Base-by-base conservation (phyloP, 2,797 vertebrate species). In the Sardinella longiceps region DNA sequence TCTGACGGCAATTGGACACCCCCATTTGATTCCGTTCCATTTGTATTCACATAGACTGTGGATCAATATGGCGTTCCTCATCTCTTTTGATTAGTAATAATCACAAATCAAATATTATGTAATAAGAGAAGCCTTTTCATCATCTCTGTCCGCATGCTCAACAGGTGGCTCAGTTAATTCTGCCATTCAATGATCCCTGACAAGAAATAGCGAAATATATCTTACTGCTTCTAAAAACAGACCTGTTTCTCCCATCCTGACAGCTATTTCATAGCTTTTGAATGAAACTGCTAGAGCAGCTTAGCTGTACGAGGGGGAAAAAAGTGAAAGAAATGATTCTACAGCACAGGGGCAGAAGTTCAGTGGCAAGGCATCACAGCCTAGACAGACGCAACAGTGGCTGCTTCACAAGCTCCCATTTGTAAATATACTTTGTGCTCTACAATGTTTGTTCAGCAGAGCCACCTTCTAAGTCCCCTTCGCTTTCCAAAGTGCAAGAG, bases 391-490 rank as follows among this genome's bases (percentile, higher is more conserved):
- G 18, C 30, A 37, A 37, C 33, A 15, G 30, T 18, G 14, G 15
- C 33, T 43, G 18, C 37, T 7, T 43, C 70, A 39, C 33, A 23
- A 43, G n/a, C 18, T 6, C 18, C 33, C 70, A 43, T 77, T 77
- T 43, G 70, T 77, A 77, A 77, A 77, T 77, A 77, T 20, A 77
- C 70, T 77, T 43, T 77, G 37, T 43, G 70, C 18, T 39, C 70
- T 7, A 15, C 37, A 23, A 28, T 43, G 70, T 77, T 77, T 39
- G 70, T 43, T 77, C 37, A 23, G 39, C 70, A 77, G 70, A 43
- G 70, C 33, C 70, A 77, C 70, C 70, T 77, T 77, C 70, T 9
- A 43, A 77, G 70, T 77, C n/a, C 66, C 30, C 66, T 77, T 77
- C 70, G 20, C 70, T 77, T 77, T 23, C 20, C 5, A 77, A 43